Evolutionary conservation across 1,140 invertebrate genomes (phyloP).

Genomic region (Drosophila pseudoobscura): DNA sequence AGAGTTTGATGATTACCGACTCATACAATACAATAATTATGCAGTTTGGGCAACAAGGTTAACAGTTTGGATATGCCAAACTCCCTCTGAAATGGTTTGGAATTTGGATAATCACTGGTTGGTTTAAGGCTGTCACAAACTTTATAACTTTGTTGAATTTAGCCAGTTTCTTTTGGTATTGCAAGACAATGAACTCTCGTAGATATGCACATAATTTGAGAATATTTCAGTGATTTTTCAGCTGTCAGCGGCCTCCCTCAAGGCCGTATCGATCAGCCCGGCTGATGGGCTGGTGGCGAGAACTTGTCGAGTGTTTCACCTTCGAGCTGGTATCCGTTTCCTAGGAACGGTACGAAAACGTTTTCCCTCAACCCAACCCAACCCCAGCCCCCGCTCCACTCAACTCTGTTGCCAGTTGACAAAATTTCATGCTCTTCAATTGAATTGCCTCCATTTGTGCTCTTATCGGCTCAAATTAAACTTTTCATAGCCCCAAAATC

Average conservation of each 20-base stretch:
- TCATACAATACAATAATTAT: conserved; percentile 1
- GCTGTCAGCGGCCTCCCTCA: conserved; percentile 33
- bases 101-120: neutral
- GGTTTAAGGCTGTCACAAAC: conserved; percentile 32
- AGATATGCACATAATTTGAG: conserved; percentile 45
- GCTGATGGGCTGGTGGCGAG: conserved; percentile 4
- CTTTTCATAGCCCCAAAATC: conserved; percentile 29
- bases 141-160: neutral
- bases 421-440: conserved; percentile 56
- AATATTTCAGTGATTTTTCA: conserved; percentile 48
- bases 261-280: conserved; percentile 40
- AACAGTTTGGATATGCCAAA: too few species aligned
- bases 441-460: conserved; percentile 38
- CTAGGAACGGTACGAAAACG: conserved; percentile 46
- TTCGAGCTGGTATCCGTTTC: conserved; percentile 42
- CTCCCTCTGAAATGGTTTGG: too few species aligned
- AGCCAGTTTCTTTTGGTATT: conserved; percentile 26
- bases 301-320: conserved; percentile 28
- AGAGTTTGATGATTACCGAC: conserved; percentile 20
- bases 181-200: conserved; percentile 43
- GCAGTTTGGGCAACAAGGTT: too few species aligned
- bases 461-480: conserved; percentile 48
- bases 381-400: too few species aligned
- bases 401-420: conserved; percentile 29
- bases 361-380: conserved; percentile 25